Evolutionary conservation across 2,113 vertebrate genomes (phyloP).

Genomic region (Aplodontia rufa): DNA sequence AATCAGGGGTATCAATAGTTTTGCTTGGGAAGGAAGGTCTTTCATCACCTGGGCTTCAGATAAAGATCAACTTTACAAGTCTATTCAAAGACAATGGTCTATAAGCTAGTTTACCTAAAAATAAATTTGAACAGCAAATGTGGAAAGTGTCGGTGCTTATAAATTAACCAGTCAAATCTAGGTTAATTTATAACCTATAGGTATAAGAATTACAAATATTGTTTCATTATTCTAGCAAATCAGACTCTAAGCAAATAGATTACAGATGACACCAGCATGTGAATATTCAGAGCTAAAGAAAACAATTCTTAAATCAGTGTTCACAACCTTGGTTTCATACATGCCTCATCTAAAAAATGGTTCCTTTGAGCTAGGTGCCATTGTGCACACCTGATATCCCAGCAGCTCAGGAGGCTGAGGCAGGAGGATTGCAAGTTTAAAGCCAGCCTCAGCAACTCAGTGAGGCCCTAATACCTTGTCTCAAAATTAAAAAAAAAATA

Average conservation of each 20-base stretch:
- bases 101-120: conserved; percentile 37
- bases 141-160: conserved; percentile 44
- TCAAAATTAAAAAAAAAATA: too few relatives aligned
- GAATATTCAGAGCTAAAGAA: conserved; percentile 30
- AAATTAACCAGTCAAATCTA: conserved; percentile 50
- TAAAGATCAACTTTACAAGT: conserved; percentile 40
- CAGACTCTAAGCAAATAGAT: conserved; percentile 41
- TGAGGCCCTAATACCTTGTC: too few relatives aligned
- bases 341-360: conserved; percentile 36
- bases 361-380: too few relatives aligned
- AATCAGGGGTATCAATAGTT: conserved; percentile 37
- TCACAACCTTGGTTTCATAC: conserved; percentile 39
- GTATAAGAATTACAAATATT: conserved; percentile 37
- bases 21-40: conserved; percentile 45
- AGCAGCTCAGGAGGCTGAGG: too few relatives aligned
- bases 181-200: too few relatives aligned
- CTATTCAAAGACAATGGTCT: neutral
- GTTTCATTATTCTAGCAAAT: conserved; percentile 50
- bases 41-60: conserved; percentile 34
- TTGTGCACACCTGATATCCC: too few relatives aligned
- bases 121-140: conserved; percentile 38
- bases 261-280: neutral
- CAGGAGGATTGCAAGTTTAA: too few relatives aligned
- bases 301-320: conserved; percentile 45
- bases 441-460: too few relatives aligned